Percentiles rank a stretch among this genome's conserved stretches.
Evolutionary conservation across 2,888 invertebrate genomes (phyloP).

Genomic region (Dicranocentrus wangi): DNA sequence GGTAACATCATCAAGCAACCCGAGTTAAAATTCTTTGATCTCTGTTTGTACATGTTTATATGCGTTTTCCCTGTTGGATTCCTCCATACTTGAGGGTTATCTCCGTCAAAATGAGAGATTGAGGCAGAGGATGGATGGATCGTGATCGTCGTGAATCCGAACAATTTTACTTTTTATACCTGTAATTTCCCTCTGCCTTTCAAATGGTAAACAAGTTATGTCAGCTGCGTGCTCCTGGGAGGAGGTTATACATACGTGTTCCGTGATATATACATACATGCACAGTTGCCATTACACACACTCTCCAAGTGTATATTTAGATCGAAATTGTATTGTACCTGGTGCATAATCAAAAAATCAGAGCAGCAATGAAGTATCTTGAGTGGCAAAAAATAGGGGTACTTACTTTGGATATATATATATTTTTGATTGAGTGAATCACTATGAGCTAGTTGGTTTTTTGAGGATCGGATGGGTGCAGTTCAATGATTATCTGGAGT

Average conservation of each 20-base stretch:
- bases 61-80: conserved; percentile 42
- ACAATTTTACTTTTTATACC: conserved; percentile 32
- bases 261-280: no score
- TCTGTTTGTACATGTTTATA: conserved; percentile 29
- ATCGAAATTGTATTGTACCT: conserved; percentile 26
- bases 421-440: conserved; percentile 13
- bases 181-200: conserved; percentile 33
- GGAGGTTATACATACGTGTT: background rate
- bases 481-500: conserved; percentile 29
- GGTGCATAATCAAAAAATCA: conserved; percentile 23
- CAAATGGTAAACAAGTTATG: conserved; percentile 30
- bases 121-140: conserved; percentile 48
- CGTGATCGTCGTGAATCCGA: conserved; percentile 48
- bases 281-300: background rate
- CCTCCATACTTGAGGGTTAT: background rate
- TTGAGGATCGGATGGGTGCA: conserved; percentile 8
- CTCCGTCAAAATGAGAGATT: conserved; percentile 15
- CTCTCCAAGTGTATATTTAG: background rate
- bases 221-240: conserved; percentile 31
- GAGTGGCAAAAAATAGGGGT: conserved; percentile 22
- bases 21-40: conserved; percentile 35
- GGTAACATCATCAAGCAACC: no score
- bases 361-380: background rate
- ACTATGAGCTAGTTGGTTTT: background rate
- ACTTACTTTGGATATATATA: conserved; percentile 1